Conservation (phyloP, 2,888 invertebrate species). For the Parnassius mnemosyne region DNA sequence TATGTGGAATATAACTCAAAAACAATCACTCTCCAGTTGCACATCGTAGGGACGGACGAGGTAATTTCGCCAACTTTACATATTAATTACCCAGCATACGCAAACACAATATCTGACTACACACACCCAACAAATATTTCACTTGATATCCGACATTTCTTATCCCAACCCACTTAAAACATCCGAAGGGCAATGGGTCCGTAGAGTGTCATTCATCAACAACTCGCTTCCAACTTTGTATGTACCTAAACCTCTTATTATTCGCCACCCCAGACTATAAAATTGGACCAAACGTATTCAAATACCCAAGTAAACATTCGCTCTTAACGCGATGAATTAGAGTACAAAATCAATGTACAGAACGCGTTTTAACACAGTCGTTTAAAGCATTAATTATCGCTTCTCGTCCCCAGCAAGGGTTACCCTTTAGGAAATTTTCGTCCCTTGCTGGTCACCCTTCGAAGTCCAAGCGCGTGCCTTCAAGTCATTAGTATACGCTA, state of each 20-base stretch:
- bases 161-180: conserved; percentile 77
- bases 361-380: conserved; percentile 55
- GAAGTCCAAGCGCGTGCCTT: conserved; percentile 65
- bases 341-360: conserved; percentile 36
- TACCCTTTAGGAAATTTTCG: conserved; percentile 78
- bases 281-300: conserved; percentile 69
- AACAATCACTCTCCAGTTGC: conserved; percentile 42
- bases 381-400: conserved; percentile 76
- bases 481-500: conserved; percentile 70
- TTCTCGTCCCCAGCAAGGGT: conserved; percentile 68
- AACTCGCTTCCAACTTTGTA: conserved; percentile 72
- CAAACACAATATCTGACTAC: conserved; percentile 40
- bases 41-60: conserved; percentile 31
- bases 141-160: conserved; percentile 76
- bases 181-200: conserved; percentile 80
- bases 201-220: conserved; percentile 79
- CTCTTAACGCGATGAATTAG: conserved; percentile 36
- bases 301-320: conserved; percentile 30
- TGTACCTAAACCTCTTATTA: conserved; percentile 75
- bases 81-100: conserved; percentile 57
- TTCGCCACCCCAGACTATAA: conserved; percentile 75
- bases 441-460: conserved; percentile 75
- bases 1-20: conserved; percentile 30
- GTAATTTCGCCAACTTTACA: conserved; percentile 46
- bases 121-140: conserved; percentile 63